Base-by-base conservation (phyloP, 1,140 invertebrate species). In the Drosophila carrolli region DNA sequence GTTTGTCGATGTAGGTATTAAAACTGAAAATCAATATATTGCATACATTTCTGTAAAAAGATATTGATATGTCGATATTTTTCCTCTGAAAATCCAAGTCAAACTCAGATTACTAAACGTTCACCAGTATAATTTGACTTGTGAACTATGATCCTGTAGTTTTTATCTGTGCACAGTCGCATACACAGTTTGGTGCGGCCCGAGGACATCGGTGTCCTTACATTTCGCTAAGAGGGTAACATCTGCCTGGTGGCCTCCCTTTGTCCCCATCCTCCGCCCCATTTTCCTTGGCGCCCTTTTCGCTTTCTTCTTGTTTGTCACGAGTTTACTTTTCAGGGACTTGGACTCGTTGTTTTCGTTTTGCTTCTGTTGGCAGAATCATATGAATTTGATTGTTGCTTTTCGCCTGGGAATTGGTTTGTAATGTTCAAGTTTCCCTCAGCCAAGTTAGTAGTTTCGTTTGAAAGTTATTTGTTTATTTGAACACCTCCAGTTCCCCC, bases 211-310 rank as follows among this genome's bases (percentile, higher is more conserved):
- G 35, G 48, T 61, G 55, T 74, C 67, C 67, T 74, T 72, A 65
- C 65, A 70, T 72, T 70, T 37, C 29, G 40, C 47, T 66, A 66
- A 66, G 65, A 68, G 65, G 61, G 65, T 68, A 68, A 66, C 65
- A 68, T 68, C 65, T 68, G 65, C 47, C 61, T 53, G 32, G 47
- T 63, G 60, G 55, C 60, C 60, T 35, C 16, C 60, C 55, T 35
- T 48, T 62, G 9, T 23, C 14, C 44, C 35, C 47, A 14, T 41
- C 37, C 16, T 53, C n/a, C 4, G 0, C 38, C 62, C 41, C 32
- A 16, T 47, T 47, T 43, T 35, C 37, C 59, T 50, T 51, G 62
- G 63, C 65, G 65, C 40, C 47, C 61, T 66, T 66, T 46, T 37
- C 38, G 37, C 29, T 66, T 50, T 44, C 27, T 38, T 51, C 60